Conservation (phyloP, 2,888 invertebrate species). For the Acronicta aceris region DNA sequence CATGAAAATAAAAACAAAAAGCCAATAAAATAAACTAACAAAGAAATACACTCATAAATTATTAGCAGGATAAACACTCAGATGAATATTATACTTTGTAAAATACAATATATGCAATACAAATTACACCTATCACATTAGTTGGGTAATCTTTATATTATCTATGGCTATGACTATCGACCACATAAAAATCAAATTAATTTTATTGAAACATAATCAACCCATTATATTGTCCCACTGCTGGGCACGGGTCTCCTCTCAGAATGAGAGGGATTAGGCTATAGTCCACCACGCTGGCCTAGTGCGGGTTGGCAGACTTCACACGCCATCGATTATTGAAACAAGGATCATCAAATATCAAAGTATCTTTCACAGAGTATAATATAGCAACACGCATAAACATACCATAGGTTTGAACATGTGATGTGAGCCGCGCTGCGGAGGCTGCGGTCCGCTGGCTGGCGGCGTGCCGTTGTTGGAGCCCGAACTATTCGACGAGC, state of each 20-base stretch:
- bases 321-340: no score
- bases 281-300: no score
- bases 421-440: conserved; percentile 95
- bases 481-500: conserved; percentile 89
- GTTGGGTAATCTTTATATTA: no score
- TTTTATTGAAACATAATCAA: not conserved
- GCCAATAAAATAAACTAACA: conserved; percentile 72
- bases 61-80: conserved; percentile 48
- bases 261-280: no score
- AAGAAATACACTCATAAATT: conserved; percentile 41
- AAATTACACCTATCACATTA: not conserved
- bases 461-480: conserved; percentile 88
- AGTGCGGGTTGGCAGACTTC: no score
- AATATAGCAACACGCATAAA: conserved; percentile 5
- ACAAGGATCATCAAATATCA: conserved; percentile 4
- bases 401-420: conserved; percentile 96
- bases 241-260: no score
- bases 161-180: no score
- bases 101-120: conserved; percentile 23
- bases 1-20: conserved; percentile 86
- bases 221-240: no score
- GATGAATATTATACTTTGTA: conserved; percentile 33
- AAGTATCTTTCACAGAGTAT: conserved; percentile 24
- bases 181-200: no score
- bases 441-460: conserved; percentile 90